Base-by-base conservation (phyloP, 2,888 invertebrate species). In the Hyppa rectilinea region DNA sequence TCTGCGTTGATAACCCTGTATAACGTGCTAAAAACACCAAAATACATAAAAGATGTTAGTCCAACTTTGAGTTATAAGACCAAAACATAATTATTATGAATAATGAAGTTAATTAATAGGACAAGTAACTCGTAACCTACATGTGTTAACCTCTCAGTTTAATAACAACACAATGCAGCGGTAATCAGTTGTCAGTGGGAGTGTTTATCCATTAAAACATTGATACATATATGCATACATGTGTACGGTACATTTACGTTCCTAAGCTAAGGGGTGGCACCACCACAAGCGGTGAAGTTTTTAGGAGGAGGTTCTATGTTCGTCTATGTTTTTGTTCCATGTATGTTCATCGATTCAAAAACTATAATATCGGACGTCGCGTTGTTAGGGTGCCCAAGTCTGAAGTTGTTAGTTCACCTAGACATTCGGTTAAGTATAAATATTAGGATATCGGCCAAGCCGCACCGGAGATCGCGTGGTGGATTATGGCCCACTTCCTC, bases 91-190 rank as follows among this genome's bases (percentile, higher is more conserved):
- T 38, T n/a, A 62, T 68, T 49, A 70, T 34, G 6, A 68, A 26
- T 31, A 34, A 26, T 53, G 12, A 69, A 20, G 53, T 23, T 45
- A 59, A 62, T 71, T 66, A n/a, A 66, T 56, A 59, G 65, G 61
- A 26, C 73, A 72, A 78, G 62, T 43, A 78, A 78, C 78, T 66
- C 43, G 53, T 78, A 72, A 78, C 78, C 82, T 63, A 78, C 82
- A 82, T 78, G 80, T n/a, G 82, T 72, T 72, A 78, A 78, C 78
- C 78, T 70, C 82, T 66, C 49, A 60, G 47, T 47, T 29, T 60
- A 83, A 78, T 78, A 78, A 75, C 31, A 60, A 78, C 17, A 68
- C 62, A 64, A 79, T 74, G 74, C 62, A 63, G 59, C 53, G 55
- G 49, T 82, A 78, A 80, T 82, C 65, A 69, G 67, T 61, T 66